Evolutionary conservation across 2,888 invertebrate species (phyloP).

Genomic region (Podabrus alpinus): DNA sequence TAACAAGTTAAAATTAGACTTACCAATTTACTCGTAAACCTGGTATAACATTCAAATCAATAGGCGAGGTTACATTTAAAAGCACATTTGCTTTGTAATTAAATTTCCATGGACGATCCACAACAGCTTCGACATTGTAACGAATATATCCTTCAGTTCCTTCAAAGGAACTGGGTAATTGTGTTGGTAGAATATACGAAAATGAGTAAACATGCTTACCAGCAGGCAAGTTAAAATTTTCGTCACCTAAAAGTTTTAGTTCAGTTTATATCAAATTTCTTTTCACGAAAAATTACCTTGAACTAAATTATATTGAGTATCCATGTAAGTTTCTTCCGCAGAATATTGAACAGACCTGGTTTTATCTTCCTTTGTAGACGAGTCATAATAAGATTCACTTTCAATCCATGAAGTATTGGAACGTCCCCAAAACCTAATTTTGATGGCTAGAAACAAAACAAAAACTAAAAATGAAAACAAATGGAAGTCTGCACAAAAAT

Average conservation of each 20-base stretch:
- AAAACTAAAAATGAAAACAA: not conserved
- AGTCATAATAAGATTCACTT: slow-evolving; percentile 17
- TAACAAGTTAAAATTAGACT: not conserved
- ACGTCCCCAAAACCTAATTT: slow-evolving; percentile 28
- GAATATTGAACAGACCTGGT: slow-evolving; percentile 11
- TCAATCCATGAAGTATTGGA: slow-evolving; percentile 31
- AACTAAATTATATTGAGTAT: slow-evolving; percentile 16
- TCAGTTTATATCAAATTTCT: not conserved
- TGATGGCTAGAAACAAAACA: slow-evolving; percentile 21
- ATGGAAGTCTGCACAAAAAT: not conserved
- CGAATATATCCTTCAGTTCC: slow-evolving; percentile 40
- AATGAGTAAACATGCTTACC: slow-evolving; percentile 47
- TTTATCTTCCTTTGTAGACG: slow-evolving; percentile 2
- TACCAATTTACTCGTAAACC: slow-evolving; percentile 21
- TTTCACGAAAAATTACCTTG: slow-evolving; percentile 10
- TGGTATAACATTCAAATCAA: slow-evolving; percentile 38
- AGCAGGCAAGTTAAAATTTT: slow-evolving; percentile 35
- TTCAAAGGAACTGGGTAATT: slow-evolving; percentile 43
- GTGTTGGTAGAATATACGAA: slow-evolving; percentile 38
- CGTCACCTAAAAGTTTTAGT: slow-evolving; percentile 37
- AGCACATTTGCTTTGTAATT: slow-evolving; percentile 43
- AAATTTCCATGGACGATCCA: slow-evolving; percentile 46
- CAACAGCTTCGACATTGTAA: slow-evolving; percentile 41
- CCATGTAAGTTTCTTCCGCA: slow-evolving; percentile 20
- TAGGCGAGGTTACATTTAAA: slow-evolving; percentile 41